Evolutionary conservation across 2,888 invertebrate genomes (phyloP), one percentile per base, ranked within the genome.

Genomic region (Noctua pronuba): DNA sequence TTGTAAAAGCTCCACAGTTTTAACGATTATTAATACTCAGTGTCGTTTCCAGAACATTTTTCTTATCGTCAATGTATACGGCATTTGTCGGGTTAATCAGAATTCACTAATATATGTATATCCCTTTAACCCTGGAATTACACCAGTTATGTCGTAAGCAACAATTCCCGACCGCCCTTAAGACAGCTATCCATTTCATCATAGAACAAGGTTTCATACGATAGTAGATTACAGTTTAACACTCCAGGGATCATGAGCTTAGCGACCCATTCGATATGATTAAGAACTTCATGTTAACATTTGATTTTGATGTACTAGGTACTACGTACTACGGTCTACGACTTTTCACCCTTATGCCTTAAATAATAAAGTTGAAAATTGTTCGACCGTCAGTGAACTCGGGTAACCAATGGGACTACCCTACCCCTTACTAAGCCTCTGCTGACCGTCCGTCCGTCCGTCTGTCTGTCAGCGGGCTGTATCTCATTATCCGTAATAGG

Each of bases 231-330:
- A 67, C 13, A 66, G 10, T 77, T 65, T 52, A 52, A 24, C 24
- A 28, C 13, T 78, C 44, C n/a, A 10, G 31, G 31, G 76, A 60
- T 44, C 8, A 64, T 10, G 3, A 76, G 31, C 77, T 76, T 76
- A 76, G 28, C 52, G 41, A 52, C 7, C 28, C 21, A 44, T 52
- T 64, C 11, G 44, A 35, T 64, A 77, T 64, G n/a, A 21, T 35
- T 35, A 52, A 52, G 31, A 77, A 62, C 4, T 38, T 76, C 18
- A 18, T 8, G 28, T 18, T 18, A 58, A 58, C 16, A 55, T n/a
- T n/a, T 55, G 52, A 55, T 55, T 55, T 55, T n/a, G n/a, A 55
- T 24, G 10, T 24, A 21, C 2, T 49, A 49, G n/a, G n/a, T n/a
- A n/a, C n/a, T n/a, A n/a, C n/a, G 10, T 24, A 21, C 2, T 49